Conservation (phyloP, 2,797 vertebrate species). For the Carcharodon carcharias region DNA sequence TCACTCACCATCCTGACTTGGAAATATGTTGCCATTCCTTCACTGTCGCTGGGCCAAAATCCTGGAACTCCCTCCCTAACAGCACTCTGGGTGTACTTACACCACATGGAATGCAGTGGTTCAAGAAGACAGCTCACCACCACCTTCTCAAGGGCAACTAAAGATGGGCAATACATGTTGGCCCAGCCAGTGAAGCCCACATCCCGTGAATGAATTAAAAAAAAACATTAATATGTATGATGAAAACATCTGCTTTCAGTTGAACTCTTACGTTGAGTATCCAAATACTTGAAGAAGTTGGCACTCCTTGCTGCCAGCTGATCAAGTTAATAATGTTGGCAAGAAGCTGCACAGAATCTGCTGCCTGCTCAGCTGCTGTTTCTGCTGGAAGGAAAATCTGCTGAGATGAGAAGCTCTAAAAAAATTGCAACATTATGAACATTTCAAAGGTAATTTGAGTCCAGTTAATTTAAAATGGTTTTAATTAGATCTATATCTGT, state of each 20-base stretch:
- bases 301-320: background rate
- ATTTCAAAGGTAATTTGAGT: background rate
- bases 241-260: slow-evolving; percentile 8
- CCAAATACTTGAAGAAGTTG: slow-evolving; percentile 9
- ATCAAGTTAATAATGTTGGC: slow-evolving; percentile 21
- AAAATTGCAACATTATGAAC: slow-evolving; percentile 1
- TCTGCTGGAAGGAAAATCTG: slow-evolving; percentile 9
- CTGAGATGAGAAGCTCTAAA: background rate
- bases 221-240: background rate
- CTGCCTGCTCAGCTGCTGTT: background rate
- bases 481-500: background rate
- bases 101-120: too few relatives aligned
- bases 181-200: too few relatives aligned
- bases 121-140: too few relatives aligned
- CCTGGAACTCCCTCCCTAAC: too few relatives aligned
- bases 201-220: too few relatives aligned
- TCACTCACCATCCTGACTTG: too few relatives aligned
- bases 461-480: background rate
- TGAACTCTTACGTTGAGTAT: background rate
- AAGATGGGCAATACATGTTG: too few relatives aligned
- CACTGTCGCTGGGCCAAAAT: too few relatives aligned
- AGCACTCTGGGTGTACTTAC: too few relatives aligned
- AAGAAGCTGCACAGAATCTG: background rate
- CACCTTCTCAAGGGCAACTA: too few relatives aligned
- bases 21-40: too few relatives aligned